These are phyloP conservation scores for Romanomermis culicivorax DNA, from an alignment of 2,888 invertebrate genomes.

Conservation along the genomic window DNA sequence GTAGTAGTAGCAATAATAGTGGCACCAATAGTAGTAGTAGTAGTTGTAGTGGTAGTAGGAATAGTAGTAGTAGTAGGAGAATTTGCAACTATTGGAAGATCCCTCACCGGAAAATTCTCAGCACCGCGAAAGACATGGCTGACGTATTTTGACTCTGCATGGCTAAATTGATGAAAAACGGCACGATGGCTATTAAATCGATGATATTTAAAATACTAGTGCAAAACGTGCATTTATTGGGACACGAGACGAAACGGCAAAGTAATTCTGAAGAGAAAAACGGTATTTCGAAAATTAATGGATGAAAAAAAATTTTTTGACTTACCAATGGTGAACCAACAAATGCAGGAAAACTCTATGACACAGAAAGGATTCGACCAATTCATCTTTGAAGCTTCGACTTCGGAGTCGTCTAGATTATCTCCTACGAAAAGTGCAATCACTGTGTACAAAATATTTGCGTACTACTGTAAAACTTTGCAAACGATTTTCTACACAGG, in stretches of 20 bases:
- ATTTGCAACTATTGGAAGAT: no score
- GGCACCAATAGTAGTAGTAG: no score
- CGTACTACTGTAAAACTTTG: no score
- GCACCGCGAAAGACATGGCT: conserved; percentile 34
- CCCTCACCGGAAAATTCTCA: conserved; percentile 35
- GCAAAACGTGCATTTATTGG: conserved; percentile 31
- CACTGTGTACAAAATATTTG: no score
- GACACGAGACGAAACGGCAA: conserved; percentile 33
- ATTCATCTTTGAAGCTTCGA: background rate
- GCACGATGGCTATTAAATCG: conserved; percentile 35
- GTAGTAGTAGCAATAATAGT: no score
- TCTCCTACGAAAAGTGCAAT: no score
- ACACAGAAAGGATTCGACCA: conserved; percentile 30
- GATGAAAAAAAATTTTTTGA: no score
- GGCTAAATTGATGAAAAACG: conserved; percentile 34
- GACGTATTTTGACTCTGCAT: background rate
- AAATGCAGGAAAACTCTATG: conserved; percentile 33
- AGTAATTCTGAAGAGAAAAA: no score
- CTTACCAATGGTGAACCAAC: conserved; percentile 35
- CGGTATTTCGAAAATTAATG: no score
- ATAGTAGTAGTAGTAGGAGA: no score
- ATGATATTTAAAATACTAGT: conserved; percentile 35
- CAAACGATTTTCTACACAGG: no score
- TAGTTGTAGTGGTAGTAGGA: no score
- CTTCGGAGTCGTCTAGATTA: background rate